Base-by-base conservation (phyloP, 1,140 invertebrate genomes). In the Bombus vancouverensis region DNA sequence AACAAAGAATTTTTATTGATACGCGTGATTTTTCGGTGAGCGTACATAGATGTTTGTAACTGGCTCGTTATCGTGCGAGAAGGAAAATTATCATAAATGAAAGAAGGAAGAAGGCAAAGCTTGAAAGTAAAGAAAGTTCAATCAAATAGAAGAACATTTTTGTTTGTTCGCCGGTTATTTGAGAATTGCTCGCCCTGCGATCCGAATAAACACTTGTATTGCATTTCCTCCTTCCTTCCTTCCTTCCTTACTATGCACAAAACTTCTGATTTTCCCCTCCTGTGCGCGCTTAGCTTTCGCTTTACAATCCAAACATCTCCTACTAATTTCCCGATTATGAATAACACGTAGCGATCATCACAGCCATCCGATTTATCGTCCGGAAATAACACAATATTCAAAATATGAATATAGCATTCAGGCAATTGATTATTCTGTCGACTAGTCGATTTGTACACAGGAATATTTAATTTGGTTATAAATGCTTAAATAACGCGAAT, bases 401-500 rank as follows among this genome's bases (percentile, higher is more conserved):
- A 53, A 53, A 53, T 53, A 53, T 22, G 18, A 53, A 53, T 37
- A 62, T 32, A 53, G 18, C 1, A 66, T 78, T 18, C 59, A 44
- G 18, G 15, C 13, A 9, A 66, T 79, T 28, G 42, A 68, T 80
- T 65, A 65, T 78, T 44, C 75, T 3, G 28, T 8, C 18, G 25
- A 22, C 34, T 13, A 42, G 25, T 62, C 32, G 25, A 53, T 80
- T 53, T 22, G 32, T 47, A 25, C 37, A 25, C 75, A 22, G 10
- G n/a, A 32, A 62, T 62, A 65, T 78, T 78, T 65, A 18, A 78
- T 62, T 78, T 28, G 28, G 3, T 32, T 78, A 44, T 42, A 42
- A 65, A 42, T n/a, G 59, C 28, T 22, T 65, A 78, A 78, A 78
- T 44, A 65, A 78, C 76, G 6, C 5, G 5, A 25, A 9, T 8